Evolutionary conservation across 2,113 vertebrate genomes (phyloP).

Genomic region (Poicephalus gulielmi): DNA sequence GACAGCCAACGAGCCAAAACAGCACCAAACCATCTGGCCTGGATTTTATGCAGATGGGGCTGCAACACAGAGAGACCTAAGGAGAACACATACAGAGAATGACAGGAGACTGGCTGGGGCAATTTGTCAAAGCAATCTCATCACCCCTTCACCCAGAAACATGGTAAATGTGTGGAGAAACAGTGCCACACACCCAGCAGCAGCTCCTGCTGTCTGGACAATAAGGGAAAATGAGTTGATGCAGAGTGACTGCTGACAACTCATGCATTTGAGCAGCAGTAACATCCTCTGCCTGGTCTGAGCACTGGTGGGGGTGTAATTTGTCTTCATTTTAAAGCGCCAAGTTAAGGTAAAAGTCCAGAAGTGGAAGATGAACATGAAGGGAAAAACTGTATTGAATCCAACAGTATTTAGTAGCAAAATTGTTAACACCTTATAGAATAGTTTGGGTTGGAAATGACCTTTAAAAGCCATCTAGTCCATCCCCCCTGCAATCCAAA

Average conservation of each 20-base stretch:
- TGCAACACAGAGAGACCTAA: not conserved
- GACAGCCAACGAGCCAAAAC: not conserved
- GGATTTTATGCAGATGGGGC: not conserved
- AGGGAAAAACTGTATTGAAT: not conserved
- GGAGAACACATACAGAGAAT: not conserved
- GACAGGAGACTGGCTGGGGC: not conserved
- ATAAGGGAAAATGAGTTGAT: not conserved
- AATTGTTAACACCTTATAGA: not conserved
- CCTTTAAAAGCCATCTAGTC: not conserved
- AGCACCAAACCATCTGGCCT: not conserved
- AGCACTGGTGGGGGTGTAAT: not conserved
- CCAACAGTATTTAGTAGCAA: not conserved
- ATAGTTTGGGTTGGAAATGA: not conserved
- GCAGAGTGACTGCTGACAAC: not conserved
- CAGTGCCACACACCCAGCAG: not conserved
- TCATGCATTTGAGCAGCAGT: not conserved
- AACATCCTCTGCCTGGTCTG: not conserved
- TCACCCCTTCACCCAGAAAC: not conserved
- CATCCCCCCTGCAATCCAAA: not conserved
- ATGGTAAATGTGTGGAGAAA: not conserved
- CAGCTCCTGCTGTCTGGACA: not conserved
- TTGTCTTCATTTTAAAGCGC: not conserved
- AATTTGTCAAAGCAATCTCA: not conserved
- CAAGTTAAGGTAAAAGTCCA: not conserved
- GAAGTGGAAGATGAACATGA: fast-evolving